These are phyloP conservation scores for Coluber constrictor DNA, from an alignment of 2,797 vertebrate genomes.

Conservation along the genomic window DNA sequence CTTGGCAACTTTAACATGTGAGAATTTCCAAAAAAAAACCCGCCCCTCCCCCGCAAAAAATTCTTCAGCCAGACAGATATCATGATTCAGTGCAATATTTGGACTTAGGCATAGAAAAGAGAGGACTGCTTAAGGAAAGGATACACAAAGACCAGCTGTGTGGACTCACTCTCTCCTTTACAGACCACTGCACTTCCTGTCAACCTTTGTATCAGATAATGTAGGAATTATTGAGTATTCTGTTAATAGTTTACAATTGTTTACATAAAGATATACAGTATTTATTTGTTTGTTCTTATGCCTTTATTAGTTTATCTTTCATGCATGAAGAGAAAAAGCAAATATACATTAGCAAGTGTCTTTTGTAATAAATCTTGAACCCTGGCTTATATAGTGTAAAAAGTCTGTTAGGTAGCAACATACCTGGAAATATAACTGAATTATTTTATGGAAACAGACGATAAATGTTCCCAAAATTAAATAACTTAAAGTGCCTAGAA, in stretches of 20 bases:
- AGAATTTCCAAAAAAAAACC: no score
- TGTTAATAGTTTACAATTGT: no score
- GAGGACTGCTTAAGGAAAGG: neutral
- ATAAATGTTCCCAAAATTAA: neutral
- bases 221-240: neutral
- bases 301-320: neutral
- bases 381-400: neutral
- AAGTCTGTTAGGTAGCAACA: neutral
- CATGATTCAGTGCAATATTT: neutral
- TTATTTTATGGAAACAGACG: neutral
- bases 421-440: neutral
- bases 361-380: neutral
- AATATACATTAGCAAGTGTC: neutral
- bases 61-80: neutral
- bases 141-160: neutral
- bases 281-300: neutral
- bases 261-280: neutral
- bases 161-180: neutral
- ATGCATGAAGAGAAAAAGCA: neutral
- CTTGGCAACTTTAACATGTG: neutral
- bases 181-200: neutral
- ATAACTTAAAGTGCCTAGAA: neutral
- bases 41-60: neutral
- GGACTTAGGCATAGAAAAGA: neutral
- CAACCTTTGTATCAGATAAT: neutral